phyloP scores from a whole-genome alignment of 2,113 vertebrate species.

The Lathamus discolor region DNA sequence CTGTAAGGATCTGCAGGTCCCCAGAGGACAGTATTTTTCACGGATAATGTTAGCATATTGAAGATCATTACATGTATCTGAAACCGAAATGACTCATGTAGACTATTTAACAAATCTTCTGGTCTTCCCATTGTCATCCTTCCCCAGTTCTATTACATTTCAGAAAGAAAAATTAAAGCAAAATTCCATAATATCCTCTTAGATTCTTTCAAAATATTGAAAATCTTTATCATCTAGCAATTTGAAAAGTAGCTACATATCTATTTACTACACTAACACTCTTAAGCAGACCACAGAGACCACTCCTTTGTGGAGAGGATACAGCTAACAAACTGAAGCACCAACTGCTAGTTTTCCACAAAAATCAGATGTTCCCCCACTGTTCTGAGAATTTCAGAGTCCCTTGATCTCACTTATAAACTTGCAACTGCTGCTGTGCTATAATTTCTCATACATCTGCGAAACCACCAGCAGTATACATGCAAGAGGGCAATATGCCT shows the following conservation, averaged over 20 bases:
- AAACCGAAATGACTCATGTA: not conserved
- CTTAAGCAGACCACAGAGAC: not conserved
- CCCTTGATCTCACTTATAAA: slow-evolving; percentile 25
- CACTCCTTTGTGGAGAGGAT: not conserved
- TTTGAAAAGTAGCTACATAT: not conserved
- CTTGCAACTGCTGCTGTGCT: not conserved
- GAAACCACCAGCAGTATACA: not conserved
- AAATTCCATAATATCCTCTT: not conserved
- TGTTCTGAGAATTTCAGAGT: not conserved
- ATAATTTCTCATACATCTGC: not conserved
- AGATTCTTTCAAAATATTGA: not conserved
- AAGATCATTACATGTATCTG: not conserved
- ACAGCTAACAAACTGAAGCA: not conserved
- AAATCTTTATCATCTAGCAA: not conserved
- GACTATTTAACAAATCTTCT: not conserved
- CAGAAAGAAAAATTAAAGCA: not conserved
- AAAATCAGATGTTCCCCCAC: not conserved
- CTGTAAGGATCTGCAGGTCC: not conserved
- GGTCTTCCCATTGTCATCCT: not conserved
- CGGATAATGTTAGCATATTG: not conserved
- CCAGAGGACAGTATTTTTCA: not conserved
- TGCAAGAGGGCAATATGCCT: not conserved
- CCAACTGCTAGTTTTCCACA: not conserved
- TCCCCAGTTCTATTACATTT: not conserved
- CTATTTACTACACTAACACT: not conserved